phyloP scores from a whole-genome alignment of 2,888 invertebrate species.

The Phalera bucephala region DNA sequence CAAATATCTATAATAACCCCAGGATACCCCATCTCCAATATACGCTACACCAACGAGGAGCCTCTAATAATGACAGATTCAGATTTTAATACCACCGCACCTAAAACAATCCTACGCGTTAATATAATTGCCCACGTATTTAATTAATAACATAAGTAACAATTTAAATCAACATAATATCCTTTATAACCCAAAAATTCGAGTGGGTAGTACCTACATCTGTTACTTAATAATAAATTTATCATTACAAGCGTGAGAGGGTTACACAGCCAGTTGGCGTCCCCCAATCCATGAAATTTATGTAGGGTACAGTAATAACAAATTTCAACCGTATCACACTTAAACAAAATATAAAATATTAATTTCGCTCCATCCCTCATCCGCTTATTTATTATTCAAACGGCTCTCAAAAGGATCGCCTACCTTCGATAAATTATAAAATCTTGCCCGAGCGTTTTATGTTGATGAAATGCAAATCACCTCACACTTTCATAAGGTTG shows the following conservation, averaged over 20 bases:
- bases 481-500: constrained; percentile 29
- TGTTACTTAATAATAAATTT: background rate
- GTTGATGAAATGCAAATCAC: constrained; percentile 58
- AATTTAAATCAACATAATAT: too few relatives aligned
- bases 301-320: constrained; percentile 2
- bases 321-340: constrained; percentile 17
- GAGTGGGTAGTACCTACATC: too few relatives aligned
- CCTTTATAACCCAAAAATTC: background rate
- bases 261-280: constrained; percentile 1
- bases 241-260: background rate
- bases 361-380: constrained; percentile 43
- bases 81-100: too few relatives aligned
- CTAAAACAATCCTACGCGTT: too few relatives aligned
- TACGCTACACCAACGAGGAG: too few relatives aligned
- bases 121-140: too few relatives aligned
- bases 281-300: constrained; percentile 1
- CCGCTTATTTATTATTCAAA: constrained; percentile 55
- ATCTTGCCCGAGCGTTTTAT: constrained; percentile 45
- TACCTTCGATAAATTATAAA: constrained; percentile 62
- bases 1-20: too few relatives aligned
- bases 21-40: too few relatives aligned
- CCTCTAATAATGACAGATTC: too few relatives aligned
- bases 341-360: constrained; percentile 50
- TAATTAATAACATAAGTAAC: too few relatives aligned
- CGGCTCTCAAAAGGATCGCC: constrained; percentile 52